Conservation (phyloP, 2,113 vertebrate species). For the Spea bombifrons region DNA sequence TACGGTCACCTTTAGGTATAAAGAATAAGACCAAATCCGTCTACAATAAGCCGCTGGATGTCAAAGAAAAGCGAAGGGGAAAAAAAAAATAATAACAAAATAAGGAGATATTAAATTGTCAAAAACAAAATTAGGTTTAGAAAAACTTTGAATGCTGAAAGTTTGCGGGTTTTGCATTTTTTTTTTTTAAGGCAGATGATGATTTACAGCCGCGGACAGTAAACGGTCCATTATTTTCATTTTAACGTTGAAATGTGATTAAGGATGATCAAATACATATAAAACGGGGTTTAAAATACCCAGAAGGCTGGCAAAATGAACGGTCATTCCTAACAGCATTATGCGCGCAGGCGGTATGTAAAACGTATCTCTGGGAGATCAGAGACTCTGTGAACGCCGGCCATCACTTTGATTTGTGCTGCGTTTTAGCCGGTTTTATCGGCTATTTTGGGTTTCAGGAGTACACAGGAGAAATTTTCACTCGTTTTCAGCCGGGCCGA, state of each 20-base stretch:
- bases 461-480: conserved; percentile 46
- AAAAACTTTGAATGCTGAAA: conserved; percentile 8
- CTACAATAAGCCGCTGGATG: conserved; percentile 64
- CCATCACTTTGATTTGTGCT: conserved; percentile 50
- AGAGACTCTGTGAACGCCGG: conserved; percentile 9
- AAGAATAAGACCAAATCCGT: conserved; percentile 73
- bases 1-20: conserved; percentile 77
- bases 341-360: rapidly evolving
- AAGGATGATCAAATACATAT: conserved; percentile 44
- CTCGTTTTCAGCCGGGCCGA: background rate
- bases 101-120: conserved; percentile 75
- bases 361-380: background rate
- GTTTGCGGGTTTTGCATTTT: conserved; percentile 34
- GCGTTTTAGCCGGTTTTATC: conserved; percentile 50
- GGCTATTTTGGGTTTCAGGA: conserved; percentile 51
- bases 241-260: conserved; percentile 44
- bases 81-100: background rate
- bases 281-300: conserved; percentile 42
- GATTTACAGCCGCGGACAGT: conserved; percentile 42
- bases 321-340: conserved; percentile 15
- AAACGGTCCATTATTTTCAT: conserved; percentile 43
- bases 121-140: conserved; percentile 64
- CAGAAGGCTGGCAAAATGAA: conserved; percentile 36
- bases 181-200: conserved; percentile 7
- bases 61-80: background rate